Evolutionary conservation across 2,888 invertebrate species (phyloP).

Genomic region (Sarcophaga carnaria): DNA sequence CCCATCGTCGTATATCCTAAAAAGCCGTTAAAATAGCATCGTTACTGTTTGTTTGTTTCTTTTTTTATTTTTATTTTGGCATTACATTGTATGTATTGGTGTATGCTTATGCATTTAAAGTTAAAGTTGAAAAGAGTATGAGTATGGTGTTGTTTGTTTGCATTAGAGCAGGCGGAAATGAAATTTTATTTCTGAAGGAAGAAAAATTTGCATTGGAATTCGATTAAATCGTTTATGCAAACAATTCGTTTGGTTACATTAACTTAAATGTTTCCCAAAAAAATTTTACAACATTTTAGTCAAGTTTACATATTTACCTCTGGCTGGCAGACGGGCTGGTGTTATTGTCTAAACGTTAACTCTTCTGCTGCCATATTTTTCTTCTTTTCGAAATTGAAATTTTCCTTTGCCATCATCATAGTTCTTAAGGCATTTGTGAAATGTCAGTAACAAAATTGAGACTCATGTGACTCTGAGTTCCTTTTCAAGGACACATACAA

Average conservation of each 20-base stretch:
- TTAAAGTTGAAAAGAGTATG: background rate
- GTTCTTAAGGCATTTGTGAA: constrained; percentile 8
- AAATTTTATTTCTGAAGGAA: constrained; percentile 75
- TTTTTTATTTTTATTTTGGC: constrained; percentile 55
- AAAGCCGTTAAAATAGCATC: constrained; percentile 59
- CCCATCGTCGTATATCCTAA: background rate
- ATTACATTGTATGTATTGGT: constrained; percentile 7
- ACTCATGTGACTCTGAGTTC: constrained; percentile 37
- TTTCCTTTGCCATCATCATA: background rate
- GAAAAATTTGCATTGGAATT: constrained; percentile 80
- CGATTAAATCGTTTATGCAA: constrained; percentile 81
- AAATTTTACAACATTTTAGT: constrained; percentile 57
- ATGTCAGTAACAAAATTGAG: constrained; percentile 12
- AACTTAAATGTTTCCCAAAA: constrained; percentile 59
- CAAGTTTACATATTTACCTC: constrained; percentile 20
- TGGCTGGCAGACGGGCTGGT: background rate
- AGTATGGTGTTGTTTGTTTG: constrained; percentile 36
- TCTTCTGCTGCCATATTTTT: too few relatives aligned
- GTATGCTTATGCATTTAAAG: background rate
- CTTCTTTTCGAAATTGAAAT: background rate
- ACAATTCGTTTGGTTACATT: constrained; percentile 74
- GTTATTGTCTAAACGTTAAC: too few relatives aligned
- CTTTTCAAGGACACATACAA: constrained; percentile 46
- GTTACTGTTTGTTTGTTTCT: constrained; percentile 18
- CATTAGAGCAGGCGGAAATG: constrained; percentile 75